These are phyloP conservation scores for Masticophis lateralis DNA, from an alignment of 2,797 vertebrate species.

Conservation along the genomic window DNA sequence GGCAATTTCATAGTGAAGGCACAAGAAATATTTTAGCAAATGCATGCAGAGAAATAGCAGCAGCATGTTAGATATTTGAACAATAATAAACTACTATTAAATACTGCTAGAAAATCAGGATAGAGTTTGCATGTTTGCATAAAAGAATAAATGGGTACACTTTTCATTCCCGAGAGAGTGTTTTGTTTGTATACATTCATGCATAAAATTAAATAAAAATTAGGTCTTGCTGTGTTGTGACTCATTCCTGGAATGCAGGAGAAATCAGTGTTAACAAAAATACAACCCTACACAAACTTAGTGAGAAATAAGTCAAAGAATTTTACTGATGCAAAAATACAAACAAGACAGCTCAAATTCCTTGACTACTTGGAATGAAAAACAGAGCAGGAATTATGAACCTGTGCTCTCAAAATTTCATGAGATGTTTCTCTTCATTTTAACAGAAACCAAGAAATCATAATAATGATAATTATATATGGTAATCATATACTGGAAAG, in stretches of 20 bases:
- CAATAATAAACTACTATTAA: neutral
- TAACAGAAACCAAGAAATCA: neutral
- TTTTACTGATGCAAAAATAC: neutral
- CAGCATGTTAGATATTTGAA: neutral
- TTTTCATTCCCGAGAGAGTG: neutral
- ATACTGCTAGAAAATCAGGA: neutral
- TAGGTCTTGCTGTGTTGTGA: neutral
- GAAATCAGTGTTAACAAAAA: neutral
- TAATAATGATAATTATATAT: neutral
- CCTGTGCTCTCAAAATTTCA: neutral
- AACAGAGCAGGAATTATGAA: neutral
- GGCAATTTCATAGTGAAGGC: neutral
- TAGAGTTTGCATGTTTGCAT: neutral
- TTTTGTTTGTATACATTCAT: neutral
- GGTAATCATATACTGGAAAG: neutral
- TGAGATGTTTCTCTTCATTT: neutral
- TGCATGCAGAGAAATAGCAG: neutral
- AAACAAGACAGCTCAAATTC: neutral
- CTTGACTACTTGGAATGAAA: neutral
- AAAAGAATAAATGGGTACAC: neutral
- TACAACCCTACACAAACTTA: neutral
- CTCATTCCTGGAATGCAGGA: neutral
- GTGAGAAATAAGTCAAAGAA: neutral
- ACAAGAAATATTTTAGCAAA: neutral
- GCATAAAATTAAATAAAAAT: neutral